Evolutionary conservation across 2,888 invertebrate genomes (phyloP).

Genomic region (Oscheius sp.): DNA sequence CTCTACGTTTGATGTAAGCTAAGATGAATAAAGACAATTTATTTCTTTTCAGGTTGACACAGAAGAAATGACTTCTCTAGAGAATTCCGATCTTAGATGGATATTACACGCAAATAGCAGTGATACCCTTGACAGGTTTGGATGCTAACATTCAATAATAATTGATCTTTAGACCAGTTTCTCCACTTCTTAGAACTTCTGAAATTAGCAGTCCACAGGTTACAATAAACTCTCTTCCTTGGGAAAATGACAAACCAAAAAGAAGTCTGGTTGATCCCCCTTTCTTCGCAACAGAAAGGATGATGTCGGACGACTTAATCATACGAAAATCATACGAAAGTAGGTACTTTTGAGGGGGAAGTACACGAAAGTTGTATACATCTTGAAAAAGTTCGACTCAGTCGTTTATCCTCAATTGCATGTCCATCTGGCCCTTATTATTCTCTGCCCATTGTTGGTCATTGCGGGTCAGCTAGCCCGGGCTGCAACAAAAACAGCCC

Average conservation of each 20-base stretch:
- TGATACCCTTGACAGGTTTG: slow-evolving; percentile 10
- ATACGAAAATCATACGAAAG: not conserved
- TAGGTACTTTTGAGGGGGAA: not conserved
- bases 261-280: too few relatives aligned
- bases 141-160: not conserved
- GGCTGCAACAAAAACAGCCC: slow-evolving; percentile 10
- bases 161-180: slow-evolving; percentile 1
- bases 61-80: slow-evolving; percentile 6
- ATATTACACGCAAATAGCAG: slow-evolving; percentile 22
- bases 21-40: slow-evolving; percentile 30
- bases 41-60: slow-evolving; percentile 23
- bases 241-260: slow-evolving; percentile 7
- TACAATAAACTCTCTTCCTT: slow-evolving; percentile 19
- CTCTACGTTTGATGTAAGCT: slow-evolving; percentile 45
- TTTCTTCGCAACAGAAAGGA: slow-evolving; percentile 1
- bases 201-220: slow-evolving; percentile 6
- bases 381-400: not conserved
- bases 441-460: slow-evolving; percentile 17
- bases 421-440: slow-evolving; percentile 16
- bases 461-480: not conserved
- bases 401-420: slow-evolving; percentile 11
- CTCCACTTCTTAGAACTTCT: not conserved
- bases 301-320: slow-evolving; percentile 24
- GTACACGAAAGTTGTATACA: not conserved
- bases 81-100: slow-evolving; percentile 22